Percentiles rank a stretch among this genome's conserved stretches.
phyloP scores from a whole-genome alignment of 53 echinoderm and acorn worm species.

The Hippasteria phrygiana region DNA sequence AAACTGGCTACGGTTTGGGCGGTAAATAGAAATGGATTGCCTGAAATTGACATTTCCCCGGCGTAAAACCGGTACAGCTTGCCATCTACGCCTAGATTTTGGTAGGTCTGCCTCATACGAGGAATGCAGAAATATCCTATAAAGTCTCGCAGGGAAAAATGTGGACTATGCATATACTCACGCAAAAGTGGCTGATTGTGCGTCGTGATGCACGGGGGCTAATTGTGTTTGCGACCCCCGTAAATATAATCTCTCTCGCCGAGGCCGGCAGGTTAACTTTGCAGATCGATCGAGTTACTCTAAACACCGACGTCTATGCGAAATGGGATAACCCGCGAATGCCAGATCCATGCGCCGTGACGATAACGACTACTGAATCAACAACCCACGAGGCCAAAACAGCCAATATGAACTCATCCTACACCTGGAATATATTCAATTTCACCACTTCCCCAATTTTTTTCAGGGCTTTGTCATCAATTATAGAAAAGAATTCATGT shows the following conservation, averaged over 20 bases:
- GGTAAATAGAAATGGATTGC: too few relatives aligned
- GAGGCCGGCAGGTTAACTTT: background rate
- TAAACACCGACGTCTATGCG: background rate
- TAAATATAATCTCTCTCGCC: background rate
- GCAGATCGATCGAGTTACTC: constrained; percentile 1
- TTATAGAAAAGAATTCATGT: background rate
- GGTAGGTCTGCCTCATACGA: background rate
- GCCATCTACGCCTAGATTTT: background rate
- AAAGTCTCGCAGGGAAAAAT: background rate
- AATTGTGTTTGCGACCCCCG: background rate
- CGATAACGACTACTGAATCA: background rate
- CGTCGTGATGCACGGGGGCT: constrained; percentile 3
- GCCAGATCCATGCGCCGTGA: background rate
- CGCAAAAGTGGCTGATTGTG: background rate
- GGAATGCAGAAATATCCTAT: background rate
- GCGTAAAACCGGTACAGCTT: background rate
- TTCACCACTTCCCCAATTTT: background rate
- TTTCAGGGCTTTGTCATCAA: background rate
- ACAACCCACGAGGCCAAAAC: background rate
- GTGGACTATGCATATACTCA: background rate
- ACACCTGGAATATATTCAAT: background rate
- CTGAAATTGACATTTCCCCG: background rate
- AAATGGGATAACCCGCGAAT: background rate
- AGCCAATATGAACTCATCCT: background rate
- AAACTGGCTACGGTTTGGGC: too few relatives aligned